These are phyloP conservation scores for Temnothorax rugatulus DNA, from an alignment of 2,888 invertebrate genomes.

Conservation along the genomic window DNA sequence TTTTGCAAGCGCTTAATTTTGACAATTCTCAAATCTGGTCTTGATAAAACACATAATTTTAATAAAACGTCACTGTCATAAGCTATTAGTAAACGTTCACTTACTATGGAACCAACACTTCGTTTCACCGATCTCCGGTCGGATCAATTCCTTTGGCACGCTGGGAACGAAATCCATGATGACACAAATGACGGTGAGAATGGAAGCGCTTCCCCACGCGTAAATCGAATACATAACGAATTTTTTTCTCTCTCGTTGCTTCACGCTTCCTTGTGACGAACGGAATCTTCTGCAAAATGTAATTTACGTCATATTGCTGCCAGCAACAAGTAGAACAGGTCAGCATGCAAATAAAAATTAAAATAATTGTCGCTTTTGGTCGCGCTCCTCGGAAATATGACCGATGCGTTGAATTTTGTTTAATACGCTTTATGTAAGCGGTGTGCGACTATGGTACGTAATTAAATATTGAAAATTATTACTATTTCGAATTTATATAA, in stretches of 20 bases:
- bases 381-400: neutral
- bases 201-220: constrained; percentile 90
- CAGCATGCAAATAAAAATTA: constrained; percentile 15
- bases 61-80: no score
- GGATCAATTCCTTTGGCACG: constrained; percentile 86
- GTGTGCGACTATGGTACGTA: no score
- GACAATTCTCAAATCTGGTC: neutral
- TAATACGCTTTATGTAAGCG: neutral
- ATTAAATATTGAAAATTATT: neutral
- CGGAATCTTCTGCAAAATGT: constrained; percentile 87
- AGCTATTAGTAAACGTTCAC: constrained; percentile 65
- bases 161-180: constrained; percentile 87
- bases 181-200: constrained; percentile 87
- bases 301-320: neutral
- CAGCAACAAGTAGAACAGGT: neutral
- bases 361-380: neutral
- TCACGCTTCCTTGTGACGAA: constrained; percentile 82
- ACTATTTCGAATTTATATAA: neutral
- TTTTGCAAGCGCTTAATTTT: constrained; percentile 5
- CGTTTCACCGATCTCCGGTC: constrained; percentile 88
- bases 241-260: constrained; percentile 87
- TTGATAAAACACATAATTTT: no score
- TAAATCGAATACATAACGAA: constrained; percentile 90
- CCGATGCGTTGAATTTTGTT: neutral
- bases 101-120: constrained; percentile 89